Evolutionary conservation across 2,113 vertebrate species (phyloP).

Genomic region (Chionis minor): DNA sequence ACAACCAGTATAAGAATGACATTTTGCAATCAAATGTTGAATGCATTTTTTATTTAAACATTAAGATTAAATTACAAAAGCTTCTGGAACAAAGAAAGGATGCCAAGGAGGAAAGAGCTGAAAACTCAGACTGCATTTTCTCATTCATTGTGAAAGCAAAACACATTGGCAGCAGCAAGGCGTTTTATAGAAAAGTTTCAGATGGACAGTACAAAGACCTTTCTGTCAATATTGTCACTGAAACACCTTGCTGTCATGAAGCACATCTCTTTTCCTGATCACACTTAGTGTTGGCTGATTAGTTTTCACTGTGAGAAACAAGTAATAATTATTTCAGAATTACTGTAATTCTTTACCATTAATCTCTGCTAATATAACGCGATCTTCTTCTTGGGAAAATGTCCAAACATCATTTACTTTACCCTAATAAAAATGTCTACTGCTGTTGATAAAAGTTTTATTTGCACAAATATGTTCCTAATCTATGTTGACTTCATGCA

Average conservation of each 20-base stretch:
- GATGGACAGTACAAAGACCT: constrained; percentile 33
- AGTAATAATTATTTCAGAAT: constrained; percentile 14
- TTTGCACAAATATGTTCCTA: constrained; percentile 64
- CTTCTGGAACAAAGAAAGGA: constrained; percentile 70
- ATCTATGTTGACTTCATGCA: constrained; percentile 73
- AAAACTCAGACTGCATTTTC: constrained; percentile 54
- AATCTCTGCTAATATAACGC: background rate
- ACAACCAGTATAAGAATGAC: constrained; percentile 25
- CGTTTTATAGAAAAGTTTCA: constrained; percentile 34
- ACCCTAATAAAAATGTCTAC: constrained; percentile 42
- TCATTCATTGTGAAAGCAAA: constrained; percentile 71
- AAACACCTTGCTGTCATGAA: constrained; percentile 39
- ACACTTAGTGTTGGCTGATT: background rate
- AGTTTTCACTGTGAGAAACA: constrained; percentile 23
- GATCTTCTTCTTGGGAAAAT: constrained; percentile 22
- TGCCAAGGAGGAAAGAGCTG: constrained; percentile 58
- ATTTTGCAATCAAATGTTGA: constrained; percentile 31
- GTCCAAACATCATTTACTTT: constrained; percentile 31
- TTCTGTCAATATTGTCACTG: constrained; percentile 25
- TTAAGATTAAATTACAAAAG: constrained; percentile 80
- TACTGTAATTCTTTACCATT: background rate
- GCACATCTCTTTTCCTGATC: background rate
- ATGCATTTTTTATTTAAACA: constrained; percentile 75
- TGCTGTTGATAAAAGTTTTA: constrained; percentile 45
- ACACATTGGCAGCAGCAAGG: constrained; percentile 46